Conservation (phyloP, 2,113 vertebrate genomes). For the Damaliscus lunatus region DNA sequence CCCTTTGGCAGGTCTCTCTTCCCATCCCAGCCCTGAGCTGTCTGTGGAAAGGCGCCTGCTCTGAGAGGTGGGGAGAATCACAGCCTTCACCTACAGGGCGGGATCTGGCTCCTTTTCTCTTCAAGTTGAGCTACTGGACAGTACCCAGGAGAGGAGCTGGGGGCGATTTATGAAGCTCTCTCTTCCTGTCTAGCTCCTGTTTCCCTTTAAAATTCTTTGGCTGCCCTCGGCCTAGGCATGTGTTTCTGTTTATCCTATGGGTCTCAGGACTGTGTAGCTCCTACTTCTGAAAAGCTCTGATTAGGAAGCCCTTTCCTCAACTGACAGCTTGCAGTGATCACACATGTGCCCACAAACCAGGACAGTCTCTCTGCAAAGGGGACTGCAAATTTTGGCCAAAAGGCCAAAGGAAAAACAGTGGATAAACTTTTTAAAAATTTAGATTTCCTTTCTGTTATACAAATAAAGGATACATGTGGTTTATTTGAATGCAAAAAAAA, state of each 20-base stretch:
- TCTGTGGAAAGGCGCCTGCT: background rate
- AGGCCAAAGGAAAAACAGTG: background rate
- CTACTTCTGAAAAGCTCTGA: slow-evolving; percentile 21
- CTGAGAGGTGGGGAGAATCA: background rate
- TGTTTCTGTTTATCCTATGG: slow-evolving; percentile 69
- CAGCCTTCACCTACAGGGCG: background rate
- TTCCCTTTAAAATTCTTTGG: slow-evolving; percentile 27
- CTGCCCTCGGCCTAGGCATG: slow-evolving; percentile 7
- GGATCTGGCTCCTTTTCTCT: background rate
- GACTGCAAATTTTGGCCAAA: background rate
- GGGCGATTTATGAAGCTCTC: background rate
- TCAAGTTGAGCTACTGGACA: background rate
- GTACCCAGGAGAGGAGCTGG: background rate
- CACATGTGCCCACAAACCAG: background rate
- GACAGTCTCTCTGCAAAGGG: background rate
- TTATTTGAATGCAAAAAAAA: background rate
- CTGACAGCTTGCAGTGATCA: slow-evolving; percentile 54
- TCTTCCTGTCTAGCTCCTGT: background rate
- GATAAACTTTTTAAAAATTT: background rate
- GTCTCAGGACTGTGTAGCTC: slow-evolving; percentile 53
- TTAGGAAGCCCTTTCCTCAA: slow-evolving; percentile 16
- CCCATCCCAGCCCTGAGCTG: background rate
- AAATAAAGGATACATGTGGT: background rate
- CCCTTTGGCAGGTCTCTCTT: background rate
- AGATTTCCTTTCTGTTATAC: background rate